These are phyloP conservation scores for Campoletis raptor DNA, from an alignment of 2,888 invertebrate genomes.

Conservation along the genomic window DNA sequence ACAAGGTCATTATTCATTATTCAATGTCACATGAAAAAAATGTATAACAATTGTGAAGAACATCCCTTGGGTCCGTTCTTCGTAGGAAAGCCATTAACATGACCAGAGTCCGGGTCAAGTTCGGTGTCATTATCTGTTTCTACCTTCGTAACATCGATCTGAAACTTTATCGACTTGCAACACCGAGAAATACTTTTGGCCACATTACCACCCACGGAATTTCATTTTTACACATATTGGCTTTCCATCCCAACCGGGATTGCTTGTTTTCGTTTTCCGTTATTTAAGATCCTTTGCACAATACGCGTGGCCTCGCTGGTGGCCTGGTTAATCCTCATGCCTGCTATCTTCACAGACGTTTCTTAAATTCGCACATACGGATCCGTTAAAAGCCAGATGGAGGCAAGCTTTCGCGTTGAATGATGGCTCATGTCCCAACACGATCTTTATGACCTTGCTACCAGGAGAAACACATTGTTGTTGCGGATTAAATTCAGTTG, in stretches of 20 bases:
- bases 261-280: constrained; percentile 41
- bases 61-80: neutral
- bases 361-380: constrained; percentile 17
- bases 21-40: neutral
- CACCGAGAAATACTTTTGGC: constrained; percentile 2
- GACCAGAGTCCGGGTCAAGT: neutral
- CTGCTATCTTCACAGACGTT: constrained; percentile 20
- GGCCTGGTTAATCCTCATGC: constrained; percentile 23
- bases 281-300: constrained; percentile 33
- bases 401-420: neutral
- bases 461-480: neutral
- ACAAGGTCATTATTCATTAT: constrained; percentile 7
- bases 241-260: neutral
- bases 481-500: neutral
- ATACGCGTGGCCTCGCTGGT: constrained; percentile 14
- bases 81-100: neutral
- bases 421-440: neutral
- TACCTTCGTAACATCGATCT: neutral
- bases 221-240: constrained; percentile 1
- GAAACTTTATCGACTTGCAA: constrained; percentile 11
- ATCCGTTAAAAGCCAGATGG: constrained; percentile 30
- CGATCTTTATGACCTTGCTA: neutral
- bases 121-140: neutral
- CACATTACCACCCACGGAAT: constrained; percentile 12
- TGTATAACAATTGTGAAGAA: neutral